Conservation (phyloP, 2,113 vertebrate genomes). For the Grus americana region DNA sequence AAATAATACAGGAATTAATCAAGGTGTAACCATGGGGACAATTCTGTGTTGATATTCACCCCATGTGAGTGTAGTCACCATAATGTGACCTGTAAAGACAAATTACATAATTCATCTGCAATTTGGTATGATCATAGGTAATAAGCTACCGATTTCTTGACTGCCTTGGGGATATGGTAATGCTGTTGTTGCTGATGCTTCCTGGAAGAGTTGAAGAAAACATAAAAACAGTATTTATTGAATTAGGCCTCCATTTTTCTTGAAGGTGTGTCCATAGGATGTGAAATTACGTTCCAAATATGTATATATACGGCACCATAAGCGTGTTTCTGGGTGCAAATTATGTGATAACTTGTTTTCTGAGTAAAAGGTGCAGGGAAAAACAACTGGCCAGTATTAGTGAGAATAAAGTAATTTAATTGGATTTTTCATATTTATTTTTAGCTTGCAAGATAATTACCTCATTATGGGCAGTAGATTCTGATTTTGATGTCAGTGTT, state of each 20-base stretch:
- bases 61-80: neutral
- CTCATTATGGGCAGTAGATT: constrained; percentile 6
- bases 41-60: neutral
- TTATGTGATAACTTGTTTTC: neutral
- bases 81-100: neutral
- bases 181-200: neutral
- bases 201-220: neutral
- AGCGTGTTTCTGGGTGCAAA: neutral
- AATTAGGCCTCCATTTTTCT: neutral
- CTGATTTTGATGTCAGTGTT: neutral
- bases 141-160: neutral
- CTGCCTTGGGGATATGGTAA: neutral
- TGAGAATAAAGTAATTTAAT: neutral
- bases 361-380: neutral
- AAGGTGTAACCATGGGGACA: constrained; percentile 26
- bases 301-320: neutral
- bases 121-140: neutral
- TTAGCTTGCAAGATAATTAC: constrained; percentile 31
- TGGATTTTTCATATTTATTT: constrained; percentile 20
- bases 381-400: neutral
- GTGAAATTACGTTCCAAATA: neutral
- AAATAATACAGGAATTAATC: constrained; percentile 31
- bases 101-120: neutral
- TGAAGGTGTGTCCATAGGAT: neutral
- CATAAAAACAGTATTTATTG: neutral